Percentiles rank a stretch among this genome's conserved stretches.
Conservation (phyloP, 64 coral and sea anemone species). For the Hydrozoanthus tunicans region DNA sequence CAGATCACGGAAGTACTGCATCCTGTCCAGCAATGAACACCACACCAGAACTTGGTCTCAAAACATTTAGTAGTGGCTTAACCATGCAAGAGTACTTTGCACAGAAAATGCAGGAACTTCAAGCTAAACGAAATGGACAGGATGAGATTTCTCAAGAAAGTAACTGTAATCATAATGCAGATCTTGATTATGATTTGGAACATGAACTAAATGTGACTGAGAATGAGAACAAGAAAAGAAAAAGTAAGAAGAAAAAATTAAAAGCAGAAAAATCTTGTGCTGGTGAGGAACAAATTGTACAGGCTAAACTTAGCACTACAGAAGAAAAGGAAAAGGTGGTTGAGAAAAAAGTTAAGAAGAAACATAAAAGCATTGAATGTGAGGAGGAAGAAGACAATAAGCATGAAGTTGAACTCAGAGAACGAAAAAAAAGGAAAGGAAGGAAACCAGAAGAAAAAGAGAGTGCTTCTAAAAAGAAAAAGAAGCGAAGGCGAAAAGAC, state of each 20-base stretch:
- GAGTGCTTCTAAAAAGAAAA: slow-evolving; percentile 32
- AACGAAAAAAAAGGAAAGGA: slow-evolving; percentile 25
- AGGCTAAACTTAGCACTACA: background rate
- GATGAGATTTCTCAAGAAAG: background rate
- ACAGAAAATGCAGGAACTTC: slow-evolving; percentile 48
- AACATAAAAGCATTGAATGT: background rate
- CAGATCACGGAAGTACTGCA: slow-evolving; percentile 39
- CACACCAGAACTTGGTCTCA: background rate
- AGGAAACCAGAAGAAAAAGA: background rate
- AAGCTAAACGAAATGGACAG: slow-evolving; percentile 26
- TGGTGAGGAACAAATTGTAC: background rate
- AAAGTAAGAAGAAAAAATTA: slow-evolving; percentile 27
- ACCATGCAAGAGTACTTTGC: slow-evolving; percentile 57
- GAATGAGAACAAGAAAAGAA: background rate
- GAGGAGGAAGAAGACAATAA: background rate
- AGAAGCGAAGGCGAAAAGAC: slow-evolving; percentile 32
- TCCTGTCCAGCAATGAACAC: slow-evolving; percentile 27
- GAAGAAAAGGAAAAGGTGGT: background rate
- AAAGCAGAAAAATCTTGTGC: slow-evolving; percentile 3
- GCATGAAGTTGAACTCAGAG: background rate
- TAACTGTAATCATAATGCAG: background rate
- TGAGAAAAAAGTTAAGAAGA: background rate
- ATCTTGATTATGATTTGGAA: background rate
- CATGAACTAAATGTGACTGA: background rate
- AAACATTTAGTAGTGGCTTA: slow-evolving; percentile 15